Conservation (phyloP, 2,113 vertebrate genomes). For the Paradisaea rubra region DNA sequence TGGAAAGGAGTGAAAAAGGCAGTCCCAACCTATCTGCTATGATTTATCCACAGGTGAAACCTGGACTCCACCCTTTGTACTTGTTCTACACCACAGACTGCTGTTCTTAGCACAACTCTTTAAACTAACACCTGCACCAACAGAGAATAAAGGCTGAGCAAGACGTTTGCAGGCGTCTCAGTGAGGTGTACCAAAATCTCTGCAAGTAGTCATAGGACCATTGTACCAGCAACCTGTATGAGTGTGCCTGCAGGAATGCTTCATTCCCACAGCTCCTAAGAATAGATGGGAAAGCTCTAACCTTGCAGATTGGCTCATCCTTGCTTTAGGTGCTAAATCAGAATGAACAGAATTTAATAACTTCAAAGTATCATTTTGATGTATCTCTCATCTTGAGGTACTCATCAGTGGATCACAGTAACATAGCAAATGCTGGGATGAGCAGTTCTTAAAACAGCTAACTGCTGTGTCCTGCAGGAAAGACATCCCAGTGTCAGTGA, state of each 20-base stretch:
- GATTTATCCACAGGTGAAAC: not conserved
- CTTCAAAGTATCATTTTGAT: not conserved
- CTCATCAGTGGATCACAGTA: not conserved
- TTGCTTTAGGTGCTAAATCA: not conserved
- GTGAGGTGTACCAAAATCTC: not conserved
- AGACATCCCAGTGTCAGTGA: not conserved
- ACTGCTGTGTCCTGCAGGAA: not conserved
- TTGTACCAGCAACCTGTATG: not conserved
- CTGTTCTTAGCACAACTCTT: not conserved
- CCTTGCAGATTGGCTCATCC: not conserved
- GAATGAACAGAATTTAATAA: not conserved
- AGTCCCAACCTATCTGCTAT: not conserved
- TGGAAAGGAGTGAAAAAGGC: conserved; percentile 5
- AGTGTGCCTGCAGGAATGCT: not conserved
- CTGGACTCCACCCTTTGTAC: not conserved
- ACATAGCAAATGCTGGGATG: not conserved
- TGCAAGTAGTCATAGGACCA: not conserved
- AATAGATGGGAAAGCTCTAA: not conserved
- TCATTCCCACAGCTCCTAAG: not conserved
- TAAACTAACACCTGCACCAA: not conserved
- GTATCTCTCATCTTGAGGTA: not conserved
- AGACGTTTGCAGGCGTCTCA: not conserved
- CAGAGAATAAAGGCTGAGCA: not conserved
- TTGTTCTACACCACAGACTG: not conserved
- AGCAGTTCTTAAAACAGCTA: not conserved